A percentile compares a stretch with the other conserved stretches of the same genome.
Conservation (phyloP, 2,888 invertebrate genomes). For the Campaea margaritaria region DNA sequence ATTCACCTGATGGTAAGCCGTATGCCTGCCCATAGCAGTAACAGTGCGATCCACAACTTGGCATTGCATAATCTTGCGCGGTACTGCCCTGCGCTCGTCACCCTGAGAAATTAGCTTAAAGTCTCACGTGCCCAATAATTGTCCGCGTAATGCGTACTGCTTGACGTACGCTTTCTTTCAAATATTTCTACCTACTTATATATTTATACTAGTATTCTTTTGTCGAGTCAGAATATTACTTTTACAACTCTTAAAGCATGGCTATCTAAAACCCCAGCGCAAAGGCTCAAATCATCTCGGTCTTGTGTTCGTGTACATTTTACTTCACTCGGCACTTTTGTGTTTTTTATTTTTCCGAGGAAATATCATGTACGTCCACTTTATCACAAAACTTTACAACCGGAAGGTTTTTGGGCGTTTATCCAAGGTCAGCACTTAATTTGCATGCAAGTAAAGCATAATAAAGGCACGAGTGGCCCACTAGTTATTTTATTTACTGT, state of each 20-base stretch:
- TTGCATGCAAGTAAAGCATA: conserved; percentile 6
- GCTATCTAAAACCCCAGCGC: background rate
- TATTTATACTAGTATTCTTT: too few species aligned
- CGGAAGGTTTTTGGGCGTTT: conserved; percentile 6
- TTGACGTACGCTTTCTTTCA: too few species aligned
- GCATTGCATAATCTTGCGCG: too few species aligned
- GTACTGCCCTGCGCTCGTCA: too few species aligned
- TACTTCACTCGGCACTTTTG: conserved; percentile 11
- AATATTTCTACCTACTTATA: too few species aligned
- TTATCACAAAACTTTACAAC: conserved; percentile 24
- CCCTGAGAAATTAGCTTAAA: too few species aligned
- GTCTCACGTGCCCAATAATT: too few species aligned
- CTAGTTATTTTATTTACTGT: background rate
- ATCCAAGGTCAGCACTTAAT: conserved; percentile 11
- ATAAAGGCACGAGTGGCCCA: background rate
- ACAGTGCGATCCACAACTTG: too few species aligned
- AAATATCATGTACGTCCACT: conserved; percentile 12
- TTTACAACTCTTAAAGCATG: background rate
- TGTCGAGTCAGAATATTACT: background rate
- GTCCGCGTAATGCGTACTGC: too few species aligned
- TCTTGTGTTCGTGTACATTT: conserved; percentile 7
- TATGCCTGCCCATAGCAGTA: too few species aligned
- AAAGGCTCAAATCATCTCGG: background rate
- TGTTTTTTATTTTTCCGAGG: conserved; percentile 18
- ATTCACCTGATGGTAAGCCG: too few species aligned